Base-by-base conservation (phyloP, 2,797 vertebrate species). In the Oryzias sinensis region DNA sequence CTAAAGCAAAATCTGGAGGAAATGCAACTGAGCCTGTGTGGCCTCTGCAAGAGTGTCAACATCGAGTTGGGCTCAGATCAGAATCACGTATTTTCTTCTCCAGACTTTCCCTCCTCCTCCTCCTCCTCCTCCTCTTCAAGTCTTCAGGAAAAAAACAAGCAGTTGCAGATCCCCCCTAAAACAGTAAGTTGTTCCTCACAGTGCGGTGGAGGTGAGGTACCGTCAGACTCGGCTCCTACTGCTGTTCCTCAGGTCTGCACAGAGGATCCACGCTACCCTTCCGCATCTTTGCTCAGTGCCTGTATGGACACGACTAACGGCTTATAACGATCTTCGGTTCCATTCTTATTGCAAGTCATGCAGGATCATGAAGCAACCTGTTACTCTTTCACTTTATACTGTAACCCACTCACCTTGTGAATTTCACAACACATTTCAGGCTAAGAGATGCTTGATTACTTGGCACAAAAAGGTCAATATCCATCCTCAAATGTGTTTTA, bases 1-100 rank as follows among this genome's bases (percentile, higher is more conserved):
- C 93, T 99, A 68, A 81, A 95, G 83, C 91, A 92, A 17, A 94
- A 92, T 33, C 90, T 98, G 81, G 93, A 93, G 27, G 94, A 97
- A 68, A 92, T 93, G 0, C 93, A 93, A 59, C 94, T 95, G 81
- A 96, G 93, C 80, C 85, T 99, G 47, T 93, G 93, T 0, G 91
- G 92, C 15, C 91, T 99, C 17, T 95, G 92, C 74, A 95, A 96
- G 79, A 92, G 89, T 27, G 90, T 95, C 62, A 93, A 92, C 74
- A 88, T 90, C 6, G 94, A 97, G 65, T 86, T 91, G 0, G 89
- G 90, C 14, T 82, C 93, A 7, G 94, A 92, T 68, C 92, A 90
- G 0, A 94, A 96, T 62, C 94, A 95, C 69, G 83, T 95, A 72
- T 92, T 94, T 51, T 93, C 95, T 2, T 88, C 93, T 6, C 80